These are phyloP conservation scores for Mactra quadrangularis DNA, from an alignment of 1,140 invertebrate genomes.

Conservation along the genomic window DNA sequence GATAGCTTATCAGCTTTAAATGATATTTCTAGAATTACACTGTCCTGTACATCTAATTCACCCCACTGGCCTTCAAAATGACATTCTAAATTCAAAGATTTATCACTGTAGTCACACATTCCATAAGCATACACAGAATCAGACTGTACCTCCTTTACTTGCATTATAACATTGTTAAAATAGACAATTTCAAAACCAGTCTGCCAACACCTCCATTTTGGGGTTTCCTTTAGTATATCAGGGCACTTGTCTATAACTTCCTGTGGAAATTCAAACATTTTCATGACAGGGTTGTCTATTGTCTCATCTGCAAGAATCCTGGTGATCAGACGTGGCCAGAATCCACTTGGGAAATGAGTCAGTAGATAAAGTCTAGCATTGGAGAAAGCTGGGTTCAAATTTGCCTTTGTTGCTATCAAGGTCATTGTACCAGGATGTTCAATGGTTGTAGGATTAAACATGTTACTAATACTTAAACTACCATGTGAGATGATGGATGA, in stretches of 20 bases:
- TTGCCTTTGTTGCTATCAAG: slow-evolving; percentile 65
- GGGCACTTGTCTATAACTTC: slow-evolving; percentile 66
- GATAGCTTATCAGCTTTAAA: slow-evolving; percentile 88
- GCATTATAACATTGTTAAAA: slow-evolving; percentile 83
- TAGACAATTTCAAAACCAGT: slow-evolving; percentile 95
- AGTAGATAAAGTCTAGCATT: slow-evolving; percentile 86
- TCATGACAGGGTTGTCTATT: slow-evolving; percentile 78
- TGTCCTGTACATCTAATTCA: slow-evolving; percentile 89
- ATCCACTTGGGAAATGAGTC: slow-evolving; percentile 98
- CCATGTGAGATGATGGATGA: not conserved
- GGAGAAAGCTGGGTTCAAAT: slow-evolving; percentile 77
- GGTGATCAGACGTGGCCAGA: slow-evolving; percentile 98
- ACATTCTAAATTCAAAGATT: slow-evolving; percentile 72
- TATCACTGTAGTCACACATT: slow-evolving; percentile 84
- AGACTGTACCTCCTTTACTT: slow-evolving; percentile 73
- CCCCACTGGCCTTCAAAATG: slow-evolving; percentile 79
- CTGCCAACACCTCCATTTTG: slow-evolving; percentile 98
- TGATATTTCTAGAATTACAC: slow-evolving; percentile 94
- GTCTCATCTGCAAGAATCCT: slow-evolving; percentile 93
- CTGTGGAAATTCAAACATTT: slow-evolving; percentile 69
- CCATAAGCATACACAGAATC: slow-evolving; percentile 74
- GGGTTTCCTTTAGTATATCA: slow-evolving; percentile 79
- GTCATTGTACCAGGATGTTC: not conserved
- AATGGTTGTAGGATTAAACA: slow-evolving; percentile 1
- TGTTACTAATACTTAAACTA: not conserved